phyloP scores from a whole-genome alignment of 1,140 invertebrate genomes.

The Tribolium castaneum region DNA sequence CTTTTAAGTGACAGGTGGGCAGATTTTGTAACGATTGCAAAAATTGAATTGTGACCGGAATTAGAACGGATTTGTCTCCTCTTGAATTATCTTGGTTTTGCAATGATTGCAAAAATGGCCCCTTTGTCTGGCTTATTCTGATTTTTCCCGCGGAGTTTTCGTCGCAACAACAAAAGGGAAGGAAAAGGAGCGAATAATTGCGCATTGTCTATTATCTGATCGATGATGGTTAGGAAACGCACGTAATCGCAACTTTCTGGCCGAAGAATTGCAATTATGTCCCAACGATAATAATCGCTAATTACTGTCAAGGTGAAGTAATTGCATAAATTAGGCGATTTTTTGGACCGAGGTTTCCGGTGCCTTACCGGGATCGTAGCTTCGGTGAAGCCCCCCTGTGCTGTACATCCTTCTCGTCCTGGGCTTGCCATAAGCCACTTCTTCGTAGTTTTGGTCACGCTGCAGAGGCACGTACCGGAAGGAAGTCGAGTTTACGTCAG shows the following conservation, averaged over 20 bases:
- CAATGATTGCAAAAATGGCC: no score
- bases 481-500: constrained; percentile 64
- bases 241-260: background rate
- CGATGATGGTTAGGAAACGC: background rate
- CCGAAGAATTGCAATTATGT: background rate
- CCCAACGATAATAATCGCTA: background rate
- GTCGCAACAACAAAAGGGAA: background rate
- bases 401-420: constrained; percentile 16
- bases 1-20: no score
- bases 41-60: no score
- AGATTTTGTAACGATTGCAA: no score
- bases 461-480: constrained; percentile 67
- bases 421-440: constrained; percentile 40
- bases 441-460: constrained; percentile 53
- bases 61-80: no score
- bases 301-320: constrained; percentile 17
- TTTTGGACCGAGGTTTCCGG: background rate
- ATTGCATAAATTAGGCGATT: background rate
- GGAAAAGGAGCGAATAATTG: background rate
- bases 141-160: background rate
- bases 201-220: constrained; percentile 8
- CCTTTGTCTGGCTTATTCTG: background rate
- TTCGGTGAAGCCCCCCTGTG: background rate
- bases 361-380: background rate
- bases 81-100: no score